These are phyloP conservation scores for Ascidia mentula DNA, from an alignment of 23 tunicate species.

Conservation along the genomic window DNA sequence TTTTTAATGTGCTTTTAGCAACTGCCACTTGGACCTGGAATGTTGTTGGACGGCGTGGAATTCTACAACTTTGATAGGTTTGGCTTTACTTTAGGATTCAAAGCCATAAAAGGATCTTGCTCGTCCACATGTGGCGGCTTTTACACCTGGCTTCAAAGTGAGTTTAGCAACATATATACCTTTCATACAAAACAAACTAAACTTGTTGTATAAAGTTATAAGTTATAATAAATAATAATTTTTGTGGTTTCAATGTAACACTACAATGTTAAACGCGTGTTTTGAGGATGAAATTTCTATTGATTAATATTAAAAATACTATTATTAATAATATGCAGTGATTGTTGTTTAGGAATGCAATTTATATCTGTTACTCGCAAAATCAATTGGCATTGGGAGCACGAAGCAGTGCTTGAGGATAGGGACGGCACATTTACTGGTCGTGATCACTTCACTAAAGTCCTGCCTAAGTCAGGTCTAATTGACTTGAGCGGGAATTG, in stretches of 20 bases:
- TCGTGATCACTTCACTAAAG: conserved; percentile 3
- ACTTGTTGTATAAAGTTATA: too few species aligned
- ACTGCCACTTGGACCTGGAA: conserved; percentile 53
- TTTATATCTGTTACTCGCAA: conserved; percentile 28
- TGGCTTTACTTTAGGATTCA: conserved; percentile 35
- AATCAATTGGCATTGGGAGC: conserved; percentile 63
- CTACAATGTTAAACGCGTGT: too few species aligned
- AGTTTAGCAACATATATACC: not conserved
- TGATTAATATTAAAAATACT: too few species aligned
- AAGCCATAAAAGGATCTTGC: conserved; percentile 56
- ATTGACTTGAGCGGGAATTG: too few species aligned
- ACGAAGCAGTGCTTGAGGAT: conserved; percentile 76
- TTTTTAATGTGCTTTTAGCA: conserved; percentile 2
- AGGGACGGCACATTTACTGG: conserved; percentile 71
- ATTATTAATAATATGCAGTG: too few species aligned
- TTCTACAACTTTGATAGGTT: conserved; percentile 51
- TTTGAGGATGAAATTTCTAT: too few species aligned
- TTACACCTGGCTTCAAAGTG: conserved; percentile 46
- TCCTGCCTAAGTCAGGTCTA: conserved; percentile 35
- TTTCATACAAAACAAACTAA: too few species aligned
- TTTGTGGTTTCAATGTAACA: too few species aligned
- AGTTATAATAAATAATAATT: too few species aligned
- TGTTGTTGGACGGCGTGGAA: conserved; percentile 7
- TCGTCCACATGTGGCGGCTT: conserved; percentile 66
- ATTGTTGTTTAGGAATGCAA: not conserved